These are phyloP conservation scores for Echinometra lucunter DNA, from an alignment of 53 echinoderm and acorn worm genomes.

Conservation along the genomic window DNA sequence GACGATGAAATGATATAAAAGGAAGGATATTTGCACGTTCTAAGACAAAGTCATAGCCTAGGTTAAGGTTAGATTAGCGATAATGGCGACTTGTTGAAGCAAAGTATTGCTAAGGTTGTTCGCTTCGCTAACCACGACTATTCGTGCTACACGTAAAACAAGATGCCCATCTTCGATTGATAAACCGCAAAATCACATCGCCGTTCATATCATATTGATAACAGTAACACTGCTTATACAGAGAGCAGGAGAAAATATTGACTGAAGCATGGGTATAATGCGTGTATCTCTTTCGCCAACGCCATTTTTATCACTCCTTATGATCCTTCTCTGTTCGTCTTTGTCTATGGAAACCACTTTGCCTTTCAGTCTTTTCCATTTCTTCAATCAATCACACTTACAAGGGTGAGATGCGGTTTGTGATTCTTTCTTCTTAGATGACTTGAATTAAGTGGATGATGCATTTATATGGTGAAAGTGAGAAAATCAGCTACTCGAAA, in stretches of 20 bases:
- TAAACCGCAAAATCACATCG: constrained; percentile 11
- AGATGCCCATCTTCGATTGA: constrained; percentile 18
- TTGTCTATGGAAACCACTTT: not conserved
- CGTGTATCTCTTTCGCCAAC: not conserved
- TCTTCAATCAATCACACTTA: constrained; percentile 30
- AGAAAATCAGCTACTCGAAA: constrained; percentile 6
- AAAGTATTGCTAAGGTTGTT: not conserved
- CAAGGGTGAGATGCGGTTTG: not conserved
- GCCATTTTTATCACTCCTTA: not conserved
- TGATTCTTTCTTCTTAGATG: not conserved
- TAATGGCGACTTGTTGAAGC: not conserved
- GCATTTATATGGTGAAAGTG: not conserved
- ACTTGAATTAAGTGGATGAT: not conserved
- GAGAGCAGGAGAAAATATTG: not conserved
- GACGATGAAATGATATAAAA: not conserved
- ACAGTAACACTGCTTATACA: not conserved
- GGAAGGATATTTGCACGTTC: not conserved
- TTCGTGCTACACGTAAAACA: not conserved
- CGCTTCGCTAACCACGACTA: constrained; percentile 13
- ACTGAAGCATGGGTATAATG: not conserved
- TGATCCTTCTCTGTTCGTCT: not conserved
- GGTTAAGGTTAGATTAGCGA: not conserved
- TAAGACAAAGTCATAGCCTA: not conserved
- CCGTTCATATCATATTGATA: constrained; percentile 3
- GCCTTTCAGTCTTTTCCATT: not conserved